Percentiles rank a stretch among this genome's conserved stretches.
Evolutionary conservation across 1,140 invertebrate genomes (phyloP).

Genomic region (Drosophila athabasca): DNA sequence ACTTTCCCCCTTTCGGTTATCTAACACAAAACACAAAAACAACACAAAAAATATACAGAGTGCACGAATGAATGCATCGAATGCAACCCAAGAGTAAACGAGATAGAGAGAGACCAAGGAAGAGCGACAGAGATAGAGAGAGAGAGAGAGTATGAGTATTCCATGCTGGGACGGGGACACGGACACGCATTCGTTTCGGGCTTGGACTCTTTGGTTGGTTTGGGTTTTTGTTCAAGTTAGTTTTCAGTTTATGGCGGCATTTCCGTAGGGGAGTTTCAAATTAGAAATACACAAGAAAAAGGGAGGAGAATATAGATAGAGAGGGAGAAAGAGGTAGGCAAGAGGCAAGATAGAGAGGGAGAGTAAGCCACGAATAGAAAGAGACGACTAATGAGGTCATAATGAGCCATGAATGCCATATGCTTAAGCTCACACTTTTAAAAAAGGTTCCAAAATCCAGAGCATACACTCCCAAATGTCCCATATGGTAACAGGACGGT

Average conservation of each 20-base stretch:
- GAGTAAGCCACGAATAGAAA: neutral
- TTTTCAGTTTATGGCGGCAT: slow-evolving; percentile 34
- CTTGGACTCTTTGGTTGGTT: slow-evolving; percentile 20
- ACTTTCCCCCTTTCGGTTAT: slow-evolving; percentile 48
- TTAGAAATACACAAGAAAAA: slow-evolving; percentile 14
- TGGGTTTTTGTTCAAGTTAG: slow-evolving; percentile 44
- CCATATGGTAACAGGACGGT: no score
- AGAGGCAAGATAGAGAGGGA: no score
- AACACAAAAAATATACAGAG: neutral
- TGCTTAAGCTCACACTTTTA: slow-evolving; percentile 10
- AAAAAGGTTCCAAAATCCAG: no score
- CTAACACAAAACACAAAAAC: slow-evolving; percentile 47
- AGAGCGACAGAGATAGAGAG: neutral
- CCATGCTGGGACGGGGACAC: slow-evolving; percentile 47
- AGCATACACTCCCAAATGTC: no score
- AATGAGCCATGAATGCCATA: slow-evolving; percentile 28
- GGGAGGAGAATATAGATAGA: neutral
- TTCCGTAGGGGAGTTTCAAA: slow-evolving; percentile 47
- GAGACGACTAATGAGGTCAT: slow-evolving; percentile 48
- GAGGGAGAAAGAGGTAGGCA: no score
- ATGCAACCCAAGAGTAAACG: neutral
- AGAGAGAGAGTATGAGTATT: slow-evolving; percentile 15
- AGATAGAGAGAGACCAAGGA: slow-evolving; percentile 10
- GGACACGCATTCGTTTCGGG: slow-evolving; percentile 32
- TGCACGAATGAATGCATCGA: slow-evolving; percentile 15